Evolutionary conservation across 2,797 vertebrate genomes (phyloP), one percentile per base, ranked within the genome.

Genomic region (Micromesistius poutassou): DNA sequence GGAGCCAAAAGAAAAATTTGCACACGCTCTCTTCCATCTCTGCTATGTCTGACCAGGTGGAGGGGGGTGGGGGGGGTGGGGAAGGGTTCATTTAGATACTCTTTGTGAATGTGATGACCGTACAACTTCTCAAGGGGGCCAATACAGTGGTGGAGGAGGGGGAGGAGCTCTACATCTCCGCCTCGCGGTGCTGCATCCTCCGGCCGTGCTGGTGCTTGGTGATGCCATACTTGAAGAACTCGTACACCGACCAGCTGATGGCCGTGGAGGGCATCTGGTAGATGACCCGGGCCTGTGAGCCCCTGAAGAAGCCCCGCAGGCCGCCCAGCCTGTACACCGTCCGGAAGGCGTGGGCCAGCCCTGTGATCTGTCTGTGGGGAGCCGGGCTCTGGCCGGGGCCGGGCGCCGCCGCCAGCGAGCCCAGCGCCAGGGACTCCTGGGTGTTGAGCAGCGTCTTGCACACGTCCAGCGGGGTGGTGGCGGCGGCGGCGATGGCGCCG

Each of bases 391-490:
- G 74, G 76, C 79, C 68, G 28, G 74, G 76, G 62, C 83, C 55
- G 1, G 79, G 75, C 40, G 83, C 40, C 73, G 1, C 46, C 14
- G 87, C 75, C 10, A 80, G 35, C 74, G 89, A 82, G 80, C 82
- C 36, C 55, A 96, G 93, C 76, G 96, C 91, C 86, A 97, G 85
- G 42, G 96, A 95, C 87, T 99, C 98, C 94, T 99, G 97, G 84
- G 98, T 99, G 93, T 99, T 99, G 89, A 98, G 96, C 90, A 99
- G 94, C 2, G 98, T 99, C 94, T 99, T 98, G 95, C 97, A 99
- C 92, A 98, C 97, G 80, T 99, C 98, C 91, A 98, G 94, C 71
- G 97, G 98, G 0, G 98, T 99, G 38, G 98, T 99, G 90, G 94
- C 94, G 0, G 97, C 96, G 0, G 98, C 98, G n/a, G 98, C 97